A percentile compares a stretch with the other conserved stretches of the same genome.
Evolutionary conservation across 2,888 invertebrate species (phyloP).

Genomic region (Lycophotia porphyrea): DNA sequence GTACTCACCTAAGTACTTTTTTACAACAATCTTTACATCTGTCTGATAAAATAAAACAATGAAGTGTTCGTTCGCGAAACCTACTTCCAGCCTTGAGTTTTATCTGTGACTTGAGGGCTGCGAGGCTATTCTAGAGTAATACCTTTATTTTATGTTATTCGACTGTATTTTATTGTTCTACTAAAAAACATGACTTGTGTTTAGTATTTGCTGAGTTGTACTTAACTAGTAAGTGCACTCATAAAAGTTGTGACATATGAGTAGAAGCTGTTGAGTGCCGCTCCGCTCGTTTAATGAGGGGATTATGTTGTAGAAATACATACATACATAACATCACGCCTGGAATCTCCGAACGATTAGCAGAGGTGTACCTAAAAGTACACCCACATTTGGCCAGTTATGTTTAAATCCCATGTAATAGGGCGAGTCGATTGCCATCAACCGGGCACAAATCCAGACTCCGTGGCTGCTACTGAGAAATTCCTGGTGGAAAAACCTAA

Average conservation of each 20-base stretch:
- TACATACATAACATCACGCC: no score
- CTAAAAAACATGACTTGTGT: conserved; percentile 8
- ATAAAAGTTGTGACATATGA: conserved; percentile 11
- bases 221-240: conserved; percentile 13
- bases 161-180: conserved; percentile 15
- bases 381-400: no score
- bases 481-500: no score
- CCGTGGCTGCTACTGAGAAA: no score
- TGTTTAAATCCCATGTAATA: no score
- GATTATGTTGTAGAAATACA: not conserved
- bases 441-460: no score
- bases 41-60: conserved; percentile 29
- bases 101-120: conserved; percentile 28
- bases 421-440: no score
- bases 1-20: not conserved
- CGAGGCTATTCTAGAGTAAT: conserved; percentile 27
- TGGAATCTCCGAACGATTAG: no score
- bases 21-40: not conserved
- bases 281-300: not conserved
- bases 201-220: conserved; percentile 15
- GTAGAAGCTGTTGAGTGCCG: conserved; percentile 1
- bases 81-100: conserved; percentile 34
- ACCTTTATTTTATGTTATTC: conserved; percentile 25
- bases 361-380: no score
- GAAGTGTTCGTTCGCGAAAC: conserved; percentile 28